Percentiles rank a stretch among this genome's conserved stretches.
These are phyloP conservation scores for Stercorarius parasiticus DNA, from an alignment of 2,113 vertebrate genomes.

Conservation along the genomic window DNA sequence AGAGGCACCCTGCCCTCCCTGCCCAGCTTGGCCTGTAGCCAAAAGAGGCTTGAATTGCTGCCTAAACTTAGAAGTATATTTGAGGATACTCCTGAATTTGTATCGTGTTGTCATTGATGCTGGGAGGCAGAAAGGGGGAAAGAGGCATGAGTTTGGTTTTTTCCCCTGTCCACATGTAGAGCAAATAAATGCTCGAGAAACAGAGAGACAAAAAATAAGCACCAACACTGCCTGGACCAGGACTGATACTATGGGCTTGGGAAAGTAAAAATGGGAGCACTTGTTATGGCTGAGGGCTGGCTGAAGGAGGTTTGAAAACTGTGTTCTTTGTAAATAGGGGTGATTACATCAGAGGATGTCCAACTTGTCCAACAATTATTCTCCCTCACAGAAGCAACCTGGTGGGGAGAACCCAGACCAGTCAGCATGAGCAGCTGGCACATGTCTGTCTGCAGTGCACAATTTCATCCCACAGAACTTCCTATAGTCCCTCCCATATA, in stretches of 20 bases:
- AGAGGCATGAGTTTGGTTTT: rapidly evolving
- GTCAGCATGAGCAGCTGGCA: background rate
- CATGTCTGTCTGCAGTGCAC: background rate
- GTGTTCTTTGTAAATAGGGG: background rate
- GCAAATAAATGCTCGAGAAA: background rate
- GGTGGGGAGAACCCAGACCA: rapidly evolving
- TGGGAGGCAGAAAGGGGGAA: background rate
- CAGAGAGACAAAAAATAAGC: background rate
- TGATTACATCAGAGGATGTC: background rate
- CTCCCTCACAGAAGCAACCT: background rate
- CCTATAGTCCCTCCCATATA: background rate
- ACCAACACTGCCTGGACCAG: background rate
- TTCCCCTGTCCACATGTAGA: background rate
- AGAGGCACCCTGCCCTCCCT: background rate
- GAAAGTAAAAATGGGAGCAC: background rate
- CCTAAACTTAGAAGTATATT: background rate
- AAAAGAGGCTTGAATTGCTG: background rate
- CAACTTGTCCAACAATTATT: background rate
- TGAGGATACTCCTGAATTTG: background rate
- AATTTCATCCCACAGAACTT: background rate
- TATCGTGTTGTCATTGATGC: background rate
- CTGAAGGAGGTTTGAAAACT: background rate
- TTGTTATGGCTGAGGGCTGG: background rate
- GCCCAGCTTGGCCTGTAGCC: background rate
- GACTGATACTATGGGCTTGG: background rate